Conservation (phyloP, 2,113 vertebrate species). For the Blennius ocellaris region DNA sequence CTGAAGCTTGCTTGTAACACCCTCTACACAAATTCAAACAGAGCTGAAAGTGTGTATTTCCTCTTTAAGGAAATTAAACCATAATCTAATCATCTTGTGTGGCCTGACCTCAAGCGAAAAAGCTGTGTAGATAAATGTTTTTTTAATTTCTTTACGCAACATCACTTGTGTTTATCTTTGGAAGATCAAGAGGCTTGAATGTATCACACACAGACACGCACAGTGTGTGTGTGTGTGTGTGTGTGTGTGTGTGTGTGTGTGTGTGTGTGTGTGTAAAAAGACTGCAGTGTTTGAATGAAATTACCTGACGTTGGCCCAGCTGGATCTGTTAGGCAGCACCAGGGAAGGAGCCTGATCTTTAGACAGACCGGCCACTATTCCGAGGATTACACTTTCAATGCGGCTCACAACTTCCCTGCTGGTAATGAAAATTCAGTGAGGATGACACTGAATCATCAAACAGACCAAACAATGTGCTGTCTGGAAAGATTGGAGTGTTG, state of each 20-base stretch:
- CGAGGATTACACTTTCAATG: conserved; percentile 89
- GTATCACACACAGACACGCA: no score
- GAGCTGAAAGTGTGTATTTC: conserved; percentile 12
- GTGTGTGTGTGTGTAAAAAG: conserved; percentile 1
- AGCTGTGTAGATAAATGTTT: conserved; percentile 34
- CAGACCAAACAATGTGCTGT: no score
- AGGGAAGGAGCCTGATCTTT: conserved; percentile 87
- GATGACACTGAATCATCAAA: not conserved
- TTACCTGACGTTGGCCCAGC: conserved; percentile 90
- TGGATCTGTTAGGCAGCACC: conserved; percentile 83
- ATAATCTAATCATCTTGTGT: conserved; percentile 56
- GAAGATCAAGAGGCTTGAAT: conserved; percentile 28
- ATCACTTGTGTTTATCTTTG: conserved; percentile 43
- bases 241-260: no score
- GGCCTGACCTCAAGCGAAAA: conserved; percentile 44
- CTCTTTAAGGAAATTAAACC: conserved; percentile 45
- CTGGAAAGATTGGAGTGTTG: no score
- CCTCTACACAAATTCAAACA: conserved; percentile 33
- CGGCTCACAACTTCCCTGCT: conserved; percentile 87
- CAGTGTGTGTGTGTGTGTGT: no score
- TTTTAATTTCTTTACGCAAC: conserved; percentile 51
- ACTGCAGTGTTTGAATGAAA: not conserved
- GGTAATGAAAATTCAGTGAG: conserved; percentile 51
- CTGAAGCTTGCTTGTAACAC: conserved; percentile 21
- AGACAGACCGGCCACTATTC: conserved; percentile 81